Conservation (phyloP, 2,888 invertebrate genomes). For the Girardia tigrina region DNA sequence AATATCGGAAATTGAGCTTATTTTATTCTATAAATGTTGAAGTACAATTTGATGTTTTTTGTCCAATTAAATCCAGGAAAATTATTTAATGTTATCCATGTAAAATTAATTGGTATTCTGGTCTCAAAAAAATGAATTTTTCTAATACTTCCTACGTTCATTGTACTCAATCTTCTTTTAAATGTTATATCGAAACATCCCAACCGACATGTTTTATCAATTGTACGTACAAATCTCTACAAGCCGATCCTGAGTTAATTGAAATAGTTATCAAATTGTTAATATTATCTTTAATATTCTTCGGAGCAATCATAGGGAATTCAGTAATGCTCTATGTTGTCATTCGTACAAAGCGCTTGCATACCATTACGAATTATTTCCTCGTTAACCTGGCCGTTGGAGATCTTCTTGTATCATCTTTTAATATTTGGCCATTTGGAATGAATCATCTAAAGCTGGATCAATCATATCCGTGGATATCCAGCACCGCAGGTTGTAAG, state of each 20-base stretch:
- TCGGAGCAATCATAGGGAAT: conserved; percentile 16
- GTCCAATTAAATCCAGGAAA: no score
- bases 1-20: no score
- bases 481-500: conserved; percentile 1
- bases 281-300: conserved; percentile 20
- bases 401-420: conserved; percentile 10
- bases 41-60: no score
- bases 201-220: not conserved
- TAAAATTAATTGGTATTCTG: no score
- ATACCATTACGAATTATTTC: conserved; percentile 30
- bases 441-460: not conserved
- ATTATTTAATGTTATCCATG: no score
- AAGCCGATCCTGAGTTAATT: not conserved
- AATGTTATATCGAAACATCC: not conserved
- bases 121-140: not conserved
- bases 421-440: conserved; percentile 30
- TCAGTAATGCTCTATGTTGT: not conserved
- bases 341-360: conserved; percentile 16
- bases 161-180: not conserved
- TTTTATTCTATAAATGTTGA: no score
- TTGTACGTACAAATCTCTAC: conserved; percentile 7
- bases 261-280: conserved; percentile 8
- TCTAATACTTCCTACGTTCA: not conserved
- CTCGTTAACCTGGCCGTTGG: conserved; percentile 25
- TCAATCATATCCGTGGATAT: not conserved